Evolutionary conservation across 2,797 vertebrate species (phyloP).

Genomic region (Lagorchestes hirsutus): DNA sequence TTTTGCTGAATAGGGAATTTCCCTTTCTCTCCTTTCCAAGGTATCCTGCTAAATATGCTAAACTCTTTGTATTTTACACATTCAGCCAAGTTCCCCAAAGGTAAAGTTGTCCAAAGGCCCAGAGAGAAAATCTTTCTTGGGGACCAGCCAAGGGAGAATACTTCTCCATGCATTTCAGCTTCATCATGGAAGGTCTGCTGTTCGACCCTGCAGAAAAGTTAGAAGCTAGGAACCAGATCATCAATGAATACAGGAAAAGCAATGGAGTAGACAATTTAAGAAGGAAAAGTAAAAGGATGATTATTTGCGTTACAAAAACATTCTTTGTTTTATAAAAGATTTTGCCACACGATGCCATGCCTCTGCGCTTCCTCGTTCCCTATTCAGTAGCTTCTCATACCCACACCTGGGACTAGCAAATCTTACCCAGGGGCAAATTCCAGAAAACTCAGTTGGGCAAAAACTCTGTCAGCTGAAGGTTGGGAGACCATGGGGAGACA

Average conservation of each 20-base stretch:
- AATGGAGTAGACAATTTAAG: neutral
- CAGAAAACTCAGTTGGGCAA: neutral
- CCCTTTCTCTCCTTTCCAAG: neutral
- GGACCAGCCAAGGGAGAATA: neutral
- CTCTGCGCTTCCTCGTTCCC: neutral
- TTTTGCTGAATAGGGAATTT: neutral
- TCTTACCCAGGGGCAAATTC: neutral
- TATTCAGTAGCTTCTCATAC: neutral
- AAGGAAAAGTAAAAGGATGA: neutral
- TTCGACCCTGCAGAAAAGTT: neutral
- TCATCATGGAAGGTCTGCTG: neutral
- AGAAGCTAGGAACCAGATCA: neutral
- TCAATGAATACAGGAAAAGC: neutral
- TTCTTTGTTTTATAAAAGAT: neutral
- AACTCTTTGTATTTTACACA: neutral
- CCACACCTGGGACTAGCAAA: neutral
- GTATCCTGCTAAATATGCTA: neutral
- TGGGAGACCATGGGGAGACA: neutral
- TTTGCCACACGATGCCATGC: neutral
- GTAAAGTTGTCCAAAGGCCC: neutral
- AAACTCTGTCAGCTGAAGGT: neutral
- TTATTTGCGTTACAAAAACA: neutral
- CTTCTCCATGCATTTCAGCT: neutral
- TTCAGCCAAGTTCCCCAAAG: neutral
- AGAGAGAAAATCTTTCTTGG: neutral